A percentile compares a stretch with the other conserved stretches of the same genome.
phyloP scores from a whole-genome alignment of 2,113 vertebrate genomes.

The Choloepus hoffmanni region DNA sequence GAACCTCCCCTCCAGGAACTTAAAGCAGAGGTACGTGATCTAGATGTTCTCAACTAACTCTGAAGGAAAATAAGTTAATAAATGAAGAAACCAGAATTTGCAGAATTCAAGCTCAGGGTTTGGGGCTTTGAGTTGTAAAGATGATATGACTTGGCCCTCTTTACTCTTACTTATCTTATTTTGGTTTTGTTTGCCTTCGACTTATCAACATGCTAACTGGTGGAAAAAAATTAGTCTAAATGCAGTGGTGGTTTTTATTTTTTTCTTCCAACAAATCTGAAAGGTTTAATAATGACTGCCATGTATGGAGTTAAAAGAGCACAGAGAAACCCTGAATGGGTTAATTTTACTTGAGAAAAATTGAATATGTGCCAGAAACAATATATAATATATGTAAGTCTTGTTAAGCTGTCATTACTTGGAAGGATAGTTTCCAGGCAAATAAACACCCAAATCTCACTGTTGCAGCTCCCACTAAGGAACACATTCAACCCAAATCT shows the following conservation, averaged over 20 bases:
- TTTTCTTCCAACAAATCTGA: slow-evolving; percentile 59
- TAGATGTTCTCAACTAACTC: neutral
- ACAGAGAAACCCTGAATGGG: slow-evolving; percentile 52
- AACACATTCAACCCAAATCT: slow-evolving; percentile 67
- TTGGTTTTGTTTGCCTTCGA: slow-evolving; percentile 3
- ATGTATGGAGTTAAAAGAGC: slow-evolving; percentile 47
- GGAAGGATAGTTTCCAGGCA: slow-evolving; percentile 77
- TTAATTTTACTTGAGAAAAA: slow-evolving; percentile 74
- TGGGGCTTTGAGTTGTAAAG: neutral
- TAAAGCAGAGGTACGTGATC: neutral
- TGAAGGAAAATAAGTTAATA: slow-evolving; percentile 8
- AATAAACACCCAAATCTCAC: slow-evolving; percentile 80
- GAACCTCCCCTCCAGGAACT: neutral
- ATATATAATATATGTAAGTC: slow-evolving; percentile 75
- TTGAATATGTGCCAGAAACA: slow-evolving; percentile 67
- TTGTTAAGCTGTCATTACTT: slow-evolving; percentile 80
- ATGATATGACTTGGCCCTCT: neutral
- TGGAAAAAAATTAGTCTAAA: neutral
- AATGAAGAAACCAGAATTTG: neutral
- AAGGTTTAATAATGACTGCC: slow-evolving; percentile 52
- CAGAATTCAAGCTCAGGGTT: neutral
- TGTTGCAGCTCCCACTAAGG: slow-evolving; percentile 67
- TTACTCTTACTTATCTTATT: neutral
- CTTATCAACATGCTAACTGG: neutral
- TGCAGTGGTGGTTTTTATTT: slow-evolving; percentile 49